phyloP scores from a whole-genome alignment of 2,113 vertebrate species.

The Herpetotheres cachinnans region DNA sequence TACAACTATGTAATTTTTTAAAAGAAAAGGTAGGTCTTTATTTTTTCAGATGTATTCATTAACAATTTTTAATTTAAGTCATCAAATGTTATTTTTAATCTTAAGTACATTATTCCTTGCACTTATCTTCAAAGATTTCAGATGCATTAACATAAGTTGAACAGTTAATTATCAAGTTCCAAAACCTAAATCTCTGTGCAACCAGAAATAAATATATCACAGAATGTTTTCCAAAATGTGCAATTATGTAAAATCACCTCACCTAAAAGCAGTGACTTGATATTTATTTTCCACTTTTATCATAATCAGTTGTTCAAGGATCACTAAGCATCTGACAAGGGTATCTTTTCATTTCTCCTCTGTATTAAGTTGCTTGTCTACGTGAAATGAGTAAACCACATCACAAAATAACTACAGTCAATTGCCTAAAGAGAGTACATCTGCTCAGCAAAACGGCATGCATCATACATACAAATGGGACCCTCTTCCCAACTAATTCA shows the following conservation, averaged over 20 bases:
- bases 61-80: neutral
- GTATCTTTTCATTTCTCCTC: neutral
- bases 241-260: neutral
- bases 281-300: neutral
- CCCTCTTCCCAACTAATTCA: neutral
- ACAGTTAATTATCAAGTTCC: neutral
- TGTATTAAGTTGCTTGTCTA: neutral
- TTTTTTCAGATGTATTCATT: neutral
- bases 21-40: neutral
- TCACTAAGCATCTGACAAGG: neutral
- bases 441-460: neutral
- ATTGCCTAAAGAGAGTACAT: neutral
- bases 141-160: neutral
- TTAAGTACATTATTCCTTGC: neutral
- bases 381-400: neutral
- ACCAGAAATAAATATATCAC: neutral
- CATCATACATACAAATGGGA: neutral
- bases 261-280: neutral
- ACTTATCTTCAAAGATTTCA: neutral
- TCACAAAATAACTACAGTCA: neutral
- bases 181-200: neutral
- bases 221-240: neutral
- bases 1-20: neutral
- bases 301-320: neutral
- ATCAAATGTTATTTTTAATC: neutral